Percentiles rank a stretch among this genome's conserved stretches.
phyloP scores from a whole-genome alignment of 1,140 invertebrate genomes.

The Caerostris extrusa region DNA sequence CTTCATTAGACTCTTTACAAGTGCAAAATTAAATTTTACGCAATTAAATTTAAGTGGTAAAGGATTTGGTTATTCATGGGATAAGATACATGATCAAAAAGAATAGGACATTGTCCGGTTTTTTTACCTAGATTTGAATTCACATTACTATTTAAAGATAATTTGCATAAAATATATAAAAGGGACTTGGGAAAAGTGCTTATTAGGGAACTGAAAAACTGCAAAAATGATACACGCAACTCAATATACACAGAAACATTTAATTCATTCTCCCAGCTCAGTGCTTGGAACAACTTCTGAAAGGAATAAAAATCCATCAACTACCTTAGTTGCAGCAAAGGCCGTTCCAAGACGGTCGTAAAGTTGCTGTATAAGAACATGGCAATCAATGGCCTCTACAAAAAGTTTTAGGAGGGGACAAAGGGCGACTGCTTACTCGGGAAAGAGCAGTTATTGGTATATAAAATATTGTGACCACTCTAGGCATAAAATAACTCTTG shows the following conservation, averaged over 20 bases:
- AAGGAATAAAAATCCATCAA: constrained; percentile 30
- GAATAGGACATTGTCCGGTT: too few relatives aligned
- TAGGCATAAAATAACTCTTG: constrained; percentile 41
- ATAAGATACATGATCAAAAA: too few relatives aligned
- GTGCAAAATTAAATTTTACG: too few relatives aligned
- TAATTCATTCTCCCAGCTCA: constrained; percentile 7
- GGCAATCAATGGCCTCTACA: constrained; percentile 37
- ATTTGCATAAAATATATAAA: too few relatives aligned
- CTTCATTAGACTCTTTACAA: too few relatives aligned
- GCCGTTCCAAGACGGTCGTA: constrained; percentile 47
- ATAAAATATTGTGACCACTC: constrained; percentile 61
- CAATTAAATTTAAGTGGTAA: too few relatives aligned
- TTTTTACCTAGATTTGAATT: too few relatives aligned
- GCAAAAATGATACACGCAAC: too few relatives aligned
- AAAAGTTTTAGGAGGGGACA: constrained; percentile 56
- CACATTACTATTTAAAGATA: too few relatives aligned
- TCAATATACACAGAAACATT: background rate
- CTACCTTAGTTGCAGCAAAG: constrained; percentile 18
- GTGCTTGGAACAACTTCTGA: background rate
- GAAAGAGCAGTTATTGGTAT: constrained; percentile 58
- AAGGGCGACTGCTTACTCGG: background rate
- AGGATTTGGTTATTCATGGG: too few relatives aligned
- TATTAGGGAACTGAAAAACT: too few relatives aligned
- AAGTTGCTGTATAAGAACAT: constrained; percentile 56
- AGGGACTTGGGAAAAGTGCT: too few relatives aligned